Conservation (phyloP, 2,888 invertebrate genomes). For the Copidosoma aretas region DNA sequence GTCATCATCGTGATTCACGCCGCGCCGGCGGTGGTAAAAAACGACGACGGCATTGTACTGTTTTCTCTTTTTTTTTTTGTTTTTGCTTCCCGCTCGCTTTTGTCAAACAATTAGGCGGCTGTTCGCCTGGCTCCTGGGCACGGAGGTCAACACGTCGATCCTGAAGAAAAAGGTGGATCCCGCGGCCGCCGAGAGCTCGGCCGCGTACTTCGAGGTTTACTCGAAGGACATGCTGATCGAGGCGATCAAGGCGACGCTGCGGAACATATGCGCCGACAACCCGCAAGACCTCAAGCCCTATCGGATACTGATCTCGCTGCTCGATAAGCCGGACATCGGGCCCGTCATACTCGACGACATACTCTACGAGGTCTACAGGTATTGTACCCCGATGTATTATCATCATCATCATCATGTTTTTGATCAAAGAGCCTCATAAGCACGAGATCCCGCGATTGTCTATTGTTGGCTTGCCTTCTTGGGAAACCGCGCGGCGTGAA, state of each 20-base stretch:
- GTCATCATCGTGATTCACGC: no score
- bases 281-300: conserved; percentile 75
- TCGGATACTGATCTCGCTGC: conserved; percentile 79
- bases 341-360: conserved; percentile 78
- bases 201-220: conserved; percentile 72
- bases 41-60: no score
- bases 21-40: no score
- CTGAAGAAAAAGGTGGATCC: conserved; percentile 54
- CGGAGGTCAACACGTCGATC: conserved; percentile 69
- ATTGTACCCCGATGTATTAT: no score
- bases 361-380: conserved; percentile 78
- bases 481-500: no score
- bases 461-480: no score
- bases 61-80: conserved; percentile 40
- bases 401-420: no score
- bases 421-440: no score
- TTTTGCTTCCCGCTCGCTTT: no score
- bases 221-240: conserved; percentile 73
- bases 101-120: conserved; percentile 66
- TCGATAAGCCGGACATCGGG: conserved; percentile 88
- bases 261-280: conserved; percentile 66
- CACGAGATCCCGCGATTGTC: not conserved
- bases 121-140: conserved; percentile 84
- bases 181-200: conserved; percentile 56
- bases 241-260: conserved; percentile 70